Evolutionary conservation across 1,140 invertebrate genomes (phyloP), one percentile per base, ranked within the genome.

Genomic region (Drosophila quadrilineata): DNA sequence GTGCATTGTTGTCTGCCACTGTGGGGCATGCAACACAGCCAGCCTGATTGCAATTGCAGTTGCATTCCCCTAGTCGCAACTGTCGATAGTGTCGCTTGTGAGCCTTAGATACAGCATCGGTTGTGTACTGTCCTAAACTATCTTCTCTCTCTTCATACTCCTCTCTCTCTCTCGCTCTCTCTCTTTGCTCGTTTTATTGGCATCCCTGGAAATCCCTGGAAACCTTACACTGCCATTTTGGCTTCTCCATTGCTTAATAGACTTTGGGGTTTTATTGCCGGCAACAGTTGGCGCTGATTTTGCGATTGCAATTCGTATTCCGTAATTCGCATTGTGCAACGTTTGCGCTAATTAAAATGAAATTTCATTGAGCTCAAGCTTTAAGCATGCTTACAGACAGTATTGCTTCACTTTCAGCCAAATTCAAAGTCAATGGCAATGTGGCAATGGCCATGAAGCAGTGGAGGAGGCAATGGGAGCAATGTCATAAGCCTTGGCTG

Each of bases 1-100:
- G 77, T 85, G 77, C 79, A 84, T 85, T 84, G 77, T 77, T 79
- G 77, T 73, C 69, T 70, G 69, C 69, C 65, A 84, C 77, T 74
- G 71, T 59, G 50, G 59, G 57, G 46, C 52, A 48, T 67, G 50
- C 26, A 54, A 31, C 21, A 40, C 31, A 24, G 8, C n/a, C 43
- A 52, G 16, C 28, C 28, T 31, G 35, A n/a, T 45, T 48, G 63
- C 52, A 56, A n/a, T n/a, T 36, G 22, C 41, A 28, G 24, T 29
- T 24, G 50, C 36, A 48, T 49, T 49, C 48, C 45, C 50, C 54
- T 48, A 17, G 12, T 48, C 12, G 48, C 26, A 43, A 33, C 5
- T 41, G 41, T 49, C 35, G 14, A 24, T 6, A 19, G 19, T 49
- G 19, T 64, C 24, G 19, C 19, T 8, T 43, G 35, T 33, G 26